These are phyloP conservation scores for Columba guinea DNA, from an alignment of 2,797 vertebrate genomes.

Conservation along the genomic window DNA sequence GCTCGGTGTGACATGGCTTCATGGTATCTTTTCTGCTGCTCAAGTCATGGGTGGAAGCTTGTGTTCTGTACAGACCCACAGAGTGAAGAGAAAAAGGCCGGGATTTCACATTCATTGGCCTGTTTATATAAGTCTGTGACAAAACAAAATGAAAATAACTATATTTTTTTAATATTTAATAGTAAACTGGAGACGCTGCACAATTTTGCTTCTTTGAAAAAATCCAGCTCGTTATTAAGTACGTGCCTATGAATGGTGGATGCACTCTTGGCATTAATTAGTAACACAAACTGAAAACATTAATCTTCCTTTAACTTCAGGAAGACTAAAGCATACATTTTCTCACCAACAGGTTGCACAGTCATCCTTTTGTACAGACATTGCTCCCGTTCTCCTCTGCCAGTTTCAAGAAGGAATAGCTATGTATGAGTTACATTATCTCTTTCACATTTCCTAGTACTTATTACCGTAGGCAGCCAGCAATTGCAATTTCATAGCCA, in stretches of 20 bases:
- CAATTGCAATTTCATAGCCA: neutral
- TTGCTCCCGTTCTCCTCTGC: neutral
- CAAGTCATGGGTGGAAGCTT: neutral
- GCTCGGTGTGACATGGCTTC: neutral
- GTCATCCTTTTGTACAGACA: neutral
- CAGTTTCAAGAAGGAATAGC: neutral
- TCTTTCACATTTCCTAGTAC: neutral
- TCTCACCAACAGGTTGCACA: neutral
- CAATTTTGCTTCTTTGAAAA: neutral
- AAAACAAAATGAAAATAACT: neutral
- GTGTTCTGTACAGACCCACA: neutral
- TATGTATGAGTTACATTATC: accelerated
- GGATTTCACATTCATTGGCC: neutral
- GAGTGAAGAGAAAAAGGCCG: neutral
- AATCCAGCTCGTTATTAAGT: neutral
- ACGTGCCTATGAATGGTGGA: neutral
- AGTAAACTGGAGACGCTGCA: neutral
- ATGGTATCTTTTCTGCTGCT: neutral
- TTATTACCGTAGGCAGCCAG: neutral
- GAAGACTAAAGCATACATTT: neutral
- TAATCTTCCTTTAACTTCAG: neutral
- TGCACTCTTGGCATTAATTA: neutral
- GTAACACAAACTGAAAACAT: neutral
- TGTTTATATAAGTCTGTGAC: neutral
- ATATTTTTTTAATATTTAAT: neutral